Conservation (phyloP, 2,113 vertebrate species). For the Aramus guarauna region DNA sequence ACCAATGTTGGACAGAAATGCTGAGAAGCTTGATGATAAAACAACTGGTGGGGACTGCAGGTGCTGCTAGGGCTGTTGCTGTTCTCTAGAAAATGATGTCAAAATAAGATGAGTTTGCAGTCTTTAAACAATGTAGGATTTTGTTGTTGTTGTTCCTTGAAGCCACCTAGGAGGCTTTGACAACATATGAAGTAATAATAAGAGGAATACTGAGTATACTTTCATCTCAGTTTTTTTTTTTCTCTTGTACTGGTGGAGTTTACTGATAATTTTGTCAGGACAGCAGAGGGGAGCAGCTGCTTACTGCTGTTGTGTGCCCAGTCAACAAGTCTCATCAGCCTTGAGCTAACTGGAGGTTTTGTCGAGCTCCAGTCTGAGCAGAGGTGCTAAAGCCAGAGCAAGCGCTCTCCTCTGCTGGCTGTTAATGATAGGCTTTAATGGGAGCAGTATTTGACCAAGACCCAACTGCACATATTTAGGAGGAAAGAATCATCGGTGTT, state of each 20-base stretch:
- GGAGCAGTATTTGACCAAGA: neutral
- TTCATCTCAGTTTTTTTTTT: neutral
- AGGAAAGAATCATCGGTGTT: neutral
- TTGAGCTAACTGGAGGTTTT: neutral
- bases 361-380: neutral
- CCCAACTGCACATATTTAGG: neutral
- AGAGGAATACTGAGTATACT: neutral
- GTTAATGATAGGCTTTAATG: neutral
- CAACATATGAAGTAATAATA: neutral
- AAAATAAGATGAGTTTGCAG: neutral
- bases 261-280: neutral
- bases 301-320: neutral
- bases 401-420: neutral
- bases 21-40: neutral
- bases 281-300: neutral
- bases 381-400: neutral
- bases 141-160: neutral
- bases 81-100: neutral
- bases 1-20: neutral
- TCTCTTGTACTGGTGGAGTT: neutral
- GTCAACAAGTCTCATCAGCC: neutral
- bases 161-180: neutral
- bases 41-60: accelerated
- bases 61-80: neutral
- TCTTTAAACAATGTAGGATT: neutral